These are phyloP conservation scores for Emesis furor DNA, from an alignment of 2,888 invertebrate genomes.

Conservation along the genomic window DNA sequence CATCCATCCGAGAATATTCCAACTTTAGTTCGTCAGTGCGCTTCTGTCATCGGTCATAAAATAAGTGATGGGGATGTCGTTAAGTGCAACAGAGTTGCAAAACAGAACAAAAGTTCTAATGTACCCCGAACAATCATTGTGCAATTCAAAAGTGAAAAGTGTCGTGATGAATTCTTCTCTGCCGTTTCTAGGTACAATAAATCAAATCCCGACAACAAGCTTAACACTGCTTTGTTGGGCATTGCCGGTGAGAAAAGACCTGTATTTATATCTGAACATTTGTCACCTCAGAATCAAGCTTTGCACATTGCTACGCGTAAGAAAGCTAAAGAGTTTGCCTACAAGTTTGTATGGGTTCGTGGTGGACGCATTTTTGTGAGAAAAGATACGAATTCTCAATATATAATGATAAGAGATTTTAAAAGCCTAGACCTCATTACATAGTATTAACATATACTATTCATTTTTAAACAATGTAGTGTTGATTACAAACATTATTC, in stretches of 20 bases:
- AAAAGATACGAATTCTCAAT: neutral
- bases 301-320: neutral
- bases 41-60: neutral
- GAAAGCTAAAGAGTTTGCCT: neutral
- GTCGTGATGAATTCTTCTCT: constrained; percentile 8
- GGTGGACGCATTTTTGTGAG: neutral
- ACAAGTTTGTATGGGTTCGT: neutral
- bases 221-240: constrained; percentile 13
- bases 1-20: neutral
- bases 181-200: constrained; percentile 9
- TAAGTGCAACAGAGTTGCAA: constrained; percentile 1
- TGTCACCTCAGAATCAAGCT: neutral
- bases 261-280: constrained; percentile 11
- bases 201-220: neutral
- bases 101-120: constrained; percentile 2
- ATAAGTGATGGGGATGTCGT: neutral
- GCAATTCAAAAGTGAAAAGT: neutral
- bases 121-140: neutral
- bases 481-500: neutral
- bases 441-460: neutral
- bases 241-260: neutral
- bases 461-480: neutral
- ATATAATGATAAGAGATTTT: neutral
- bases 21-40: neutral
- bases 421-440: neutral